phyloP scores from a whole-genome alignment of 2,797 vertebrate genomes.

The Pseudochaenichthys georgianus region DNA sequence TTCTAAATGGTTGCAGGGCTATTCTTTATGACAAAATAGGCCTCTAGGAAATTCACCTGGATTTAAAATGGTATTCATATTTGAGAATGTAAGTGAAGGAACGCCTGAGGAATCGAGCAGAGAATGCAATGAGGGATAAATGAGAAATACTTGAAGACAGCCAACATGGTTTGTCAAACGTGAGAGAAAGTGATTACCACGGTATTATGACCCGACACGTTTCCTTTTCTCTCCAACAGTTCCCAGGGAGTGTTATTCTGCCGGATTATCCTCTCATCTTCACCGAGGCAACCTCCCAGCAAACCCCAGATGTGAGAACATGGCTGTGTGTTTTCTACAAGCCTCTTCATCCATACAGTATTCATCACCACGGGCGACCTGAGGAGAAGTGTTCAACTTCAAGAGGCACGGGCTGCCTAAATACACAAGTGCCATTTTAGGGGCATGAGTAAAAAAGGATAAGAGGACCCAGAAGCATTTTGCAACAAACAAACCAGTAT shows the following conservation, averaged over 20 bases:
- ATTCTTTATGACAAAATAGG: constrained; percentile 30
- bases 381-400: constrained; percentile 28
- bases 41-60: constrained; percentile 49
- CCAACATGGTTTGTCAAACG: constrained; percentile 9
- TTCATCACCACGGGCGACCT: constrained; percentile 42
- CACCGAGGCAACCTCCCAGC: too few species aligned
- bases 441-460: constrained; percentile 21
- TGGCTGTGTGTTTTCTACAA: constrained; percentile 24
- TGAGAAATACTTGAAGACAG: neutral
- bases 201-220: neutral
- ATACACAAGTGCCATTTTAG: constrained; percentile 36
- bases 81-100: neutral
- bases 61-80: constrained; percentile 12
- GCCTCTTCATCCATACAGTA: constrained; percentile 46
- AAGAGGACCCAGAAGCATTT: neutral
- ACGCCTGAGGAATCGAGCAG: constrained; percentile 5
- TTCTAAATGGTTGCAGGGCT: constrained; percentile 1
- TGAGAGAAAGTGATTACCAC: constrained; percentile 5
- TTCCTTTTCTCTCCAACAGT: neutral
- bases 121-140: neutral
- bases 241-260: constrained; percentile 27
- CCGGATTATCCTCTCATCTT: constrained; percentile 38
- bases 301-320: constrained; percentile 29
- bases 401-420: constrained; percentile 42
- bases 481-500: constrained; percentile 32